Conservation (phyloP, 2,888 invertebrate genomes). For the Abscondita cerata region DNA sequence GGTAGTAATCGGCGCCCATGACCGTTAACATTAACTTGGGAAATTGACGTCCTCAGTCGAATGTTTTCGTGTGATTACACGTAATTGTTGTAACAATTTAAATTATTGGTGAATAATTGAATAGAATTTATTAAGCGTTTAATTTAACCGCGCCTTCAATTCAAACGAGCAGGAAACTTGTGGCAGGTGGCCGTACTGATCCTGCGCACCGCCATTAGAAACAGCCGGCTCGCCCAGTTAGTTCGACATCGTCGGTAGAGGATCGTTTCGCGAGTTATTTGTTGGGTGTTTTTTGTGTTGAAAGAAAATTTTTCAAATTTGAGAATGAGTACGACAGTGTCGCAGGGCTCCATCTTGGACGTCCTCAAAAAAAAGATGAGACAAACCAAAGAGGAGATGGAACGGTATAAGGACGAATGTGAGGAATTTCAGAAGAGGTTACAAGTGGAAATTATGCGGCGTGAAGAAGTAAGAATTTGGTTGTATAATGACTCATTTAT, state of each 20-base stretch:
- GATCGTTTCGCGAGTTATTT: slow-evolving; percentile 37
- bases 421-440: slow-evolving; percentile 95
- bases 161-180: slow-evolving; percentile 41
- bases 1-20: too few species aligned
- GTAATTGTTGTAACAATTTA: too few species aligned
- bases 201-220: slow-evolving; percentile 55
- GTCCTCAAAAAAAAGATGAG: slow-evolving; percentile 99
- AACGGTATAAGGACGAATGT: slow-evolving; percentile 96
- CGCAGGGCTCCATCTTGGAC: slow-evolving; percentile 93
- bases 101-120: slow-evolving; percentile 15
- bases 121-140: slow-evolving; percentile 13
- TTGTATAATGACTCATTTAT: slow-evolving; percentile 22
- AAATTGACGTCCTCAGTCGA: too few species aligned
- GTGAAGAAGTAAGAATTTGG: slow-evolving; percentile 90
- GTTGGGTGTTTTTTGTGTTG: slow-evolving; percentile 32
- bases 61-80: too few species aligned
- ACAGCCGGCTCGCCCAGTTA: slow-evolving; percentile 58
- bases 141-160: slow-evolving; percentile 34
- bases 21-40: too few species aligned
- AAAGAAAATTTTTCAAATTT: slow-evolving; percentile 11
- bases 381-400: slow-evolving; percentile 98
- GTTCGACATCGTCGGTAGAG: slow-evolving; percentile 43
- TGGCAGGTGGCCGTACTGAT: slow-evolving; percentile 49
- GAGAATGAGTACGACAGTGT: slow-evolving; percentile 85
- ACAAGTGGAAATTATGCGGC: slow-evolving; percentile 93